A percentile compares a stretch with the other conserved stretches of the same genome.
Evolutionary conservation across 2,888 invertebrate species (phyloP).

Genomic region (Drosophila maculinotata): DNA sequence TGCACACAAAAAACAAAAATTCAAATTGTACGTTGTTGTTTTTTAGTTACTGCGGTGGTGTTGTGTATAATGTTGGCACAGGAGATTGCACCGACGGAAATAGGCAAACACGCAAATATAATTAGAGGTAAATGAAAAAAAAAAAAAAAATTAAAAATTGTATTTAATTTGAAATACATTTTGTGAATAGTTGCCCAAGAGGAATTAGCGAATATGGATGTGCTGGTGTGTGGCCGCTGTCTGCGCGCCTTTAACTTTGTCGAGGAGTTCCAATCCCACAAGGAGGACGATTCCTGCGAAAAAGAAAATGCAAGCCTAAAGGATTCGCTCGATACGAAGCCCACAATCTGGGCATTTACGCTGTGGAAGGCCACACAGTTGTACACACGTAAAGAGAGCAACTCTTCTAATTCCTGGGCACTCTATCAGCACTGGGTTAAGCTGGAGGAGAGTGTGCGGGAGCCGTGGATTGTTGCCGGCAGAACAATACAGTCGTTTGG

Average conservation of each 20-base stretch:
- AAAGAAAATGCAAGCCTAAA: constrained; percentile 85
- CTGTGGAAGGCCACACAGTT: constrained; percentile 90
- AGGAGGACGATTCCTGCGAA: constrained; percentile 83
- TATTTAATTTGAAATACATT: constrained; percentile 17
- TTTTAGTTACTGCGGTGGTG: constrained; percentile 45
- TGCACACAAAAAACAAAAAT: constrained; percentile 20
- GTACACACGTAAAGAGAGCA: constrained; percentile 83
- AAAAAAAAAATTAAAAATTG: constrained; percentile 5
- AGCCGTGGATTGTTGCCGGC: constrained; percentile 93
- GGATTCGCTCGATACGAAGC: constrained; percentile 90
- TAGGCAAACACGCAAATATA: constrained; percentile 88
- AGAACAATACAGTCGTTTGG: constrained; percentile 90
- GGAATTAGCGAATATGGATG: constrained; percentile 91
- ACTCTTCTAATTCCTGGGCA: constrained; percentile 89
- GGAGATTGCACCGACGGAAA: constrained; percentile 87
- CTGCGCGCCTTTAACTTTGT: constrained; percentile 92
- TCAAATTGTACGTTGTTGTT: constrained; percentile 27
- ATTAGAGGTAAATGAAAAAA: constrained; percentile 86
- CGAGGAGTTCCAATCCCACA: constrained; percentile 92
- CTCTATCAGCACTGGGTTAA: constrained; percentile 94
- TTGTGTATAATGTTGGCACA: constrained; percentile 83
- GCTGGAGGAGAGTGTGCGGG: constrained; percentile 90
- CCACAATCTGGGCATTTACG: constrained; percentile 94
- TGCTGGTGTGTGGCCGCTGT: constrained; percentile 93
- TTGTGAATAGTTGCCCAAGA: constrained; percentile 90